Conservation (phyloP, 2,113 vertebrate species). For the Aleadryas rufinucha region DNA sequence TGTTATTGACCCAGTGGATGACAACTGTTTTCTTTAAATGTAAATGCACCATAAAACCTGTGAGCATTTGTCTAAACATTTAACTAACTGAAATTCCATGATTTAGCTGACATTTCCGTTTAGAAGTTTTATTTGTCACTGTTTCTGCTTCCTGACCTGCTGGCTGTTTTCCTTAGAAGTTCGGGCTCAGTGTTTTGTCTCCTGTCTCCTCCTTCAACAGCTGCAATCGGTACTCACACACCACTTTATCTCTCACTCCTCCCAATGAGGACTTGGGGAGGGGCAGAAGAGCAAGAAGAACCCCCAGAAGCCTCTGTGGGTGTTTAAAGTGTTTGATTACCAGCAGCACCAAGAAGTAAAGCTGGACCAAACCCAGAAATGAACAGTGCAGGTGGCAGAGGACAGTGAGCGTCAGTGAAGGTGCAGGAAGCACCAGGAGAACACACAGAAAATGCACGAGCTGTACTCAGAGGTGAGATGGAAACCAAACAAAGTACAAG, state of each 20-base stretch:
- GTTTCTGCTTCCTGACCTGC: background rate
- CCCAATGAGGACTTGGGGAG: background rate
- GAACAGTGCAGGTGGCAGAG: background rate
- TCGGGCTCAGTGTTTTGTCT: background rate
- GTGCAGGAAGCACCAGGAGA: background rate
- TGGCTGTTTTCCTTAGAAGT: background rate
- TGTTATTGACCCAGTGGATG: background rate
- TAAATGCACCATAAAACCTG: background rate
- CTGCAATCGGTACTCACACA: background rate
- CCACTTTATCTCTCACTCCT: background rate
- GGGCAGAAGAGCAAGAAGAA: background rate
- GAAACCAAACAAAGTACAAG: background rate
- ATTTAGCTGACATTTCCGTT: background rate
- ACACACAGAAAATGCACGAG: accelerated
- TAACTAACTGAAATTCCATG: background rate
- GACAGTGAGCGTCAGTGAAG: accelerated
- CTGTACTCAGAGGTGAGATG: background rate
- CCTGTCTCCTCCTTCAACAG: background rate
- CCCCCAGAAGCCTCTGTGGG: background rate
- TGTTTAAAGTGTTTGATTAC: background rate
- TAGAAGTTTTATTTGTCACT: background rate
- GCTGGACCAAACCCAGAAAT: background rate
- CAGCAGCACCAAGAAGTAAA: background rate
- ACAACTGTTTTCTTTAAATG: background rate
- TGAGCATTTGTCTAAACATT: background rate